Conservation (phyloP, 2,113 vertebrate species). For the Zapus hudsonius region DNA sequence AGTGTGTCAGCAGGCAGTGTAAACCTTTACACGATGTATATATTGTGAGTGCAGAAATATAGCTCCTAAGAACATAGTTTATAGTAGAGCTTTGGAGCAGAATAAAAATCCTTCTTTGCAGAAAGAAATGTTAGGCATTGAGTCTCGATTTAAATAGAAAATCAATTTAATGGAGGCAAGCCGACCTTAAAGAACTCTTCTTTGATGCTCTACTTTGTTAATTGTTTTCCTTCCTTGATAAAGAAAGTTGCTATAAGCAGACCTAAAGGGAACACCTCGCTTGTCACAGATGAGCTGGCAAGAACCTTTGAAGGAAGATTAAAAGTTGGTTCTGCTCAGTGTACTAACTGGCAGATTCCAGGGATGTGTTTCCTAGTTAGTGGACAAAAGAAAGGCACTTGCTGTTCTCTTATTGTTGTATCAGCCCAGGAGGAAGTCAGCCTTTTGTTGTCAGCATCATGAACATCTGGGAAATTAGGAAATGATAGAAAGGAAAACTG, state of each 20-base stretch:
- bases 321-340: not conserved
- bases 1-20: not conserved
- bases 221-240: constrained; percentile 32
- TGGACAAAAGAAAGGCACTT: not conserved
- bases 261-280: not conserved
- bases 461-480: not conserved
- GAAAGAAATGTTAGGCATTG: not conserved
- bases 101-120: not conserved
- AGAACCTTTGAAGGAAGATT: not conserved
- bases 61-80: constrained; percentile 21
- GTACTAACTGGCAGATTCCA: constrained; percentile 10
- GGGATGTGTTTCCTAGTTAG: not conserved
- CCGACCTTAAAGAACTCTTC: not conserved
- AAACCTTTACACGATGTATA: not conserved
- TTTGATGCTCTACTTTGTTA: constrained; percentile 7
- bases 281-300: not conserved
- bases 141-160: constrained; percentile 28
- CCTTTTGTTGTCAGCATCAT: not conserved
- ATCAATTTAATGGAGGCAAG: not conserved
- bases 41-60: not conserved
- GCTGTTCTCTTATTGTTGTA: not conserved
- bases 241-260: not conserved
- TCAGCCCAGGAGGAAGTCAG: not conserved
- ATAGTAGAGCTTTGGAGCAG: not conserved
- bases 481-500: not conserved